Base-by-base conservation (phyloP, 1,140 invertebrate genomes). In the Dendrolimus punctatus region DNA sequence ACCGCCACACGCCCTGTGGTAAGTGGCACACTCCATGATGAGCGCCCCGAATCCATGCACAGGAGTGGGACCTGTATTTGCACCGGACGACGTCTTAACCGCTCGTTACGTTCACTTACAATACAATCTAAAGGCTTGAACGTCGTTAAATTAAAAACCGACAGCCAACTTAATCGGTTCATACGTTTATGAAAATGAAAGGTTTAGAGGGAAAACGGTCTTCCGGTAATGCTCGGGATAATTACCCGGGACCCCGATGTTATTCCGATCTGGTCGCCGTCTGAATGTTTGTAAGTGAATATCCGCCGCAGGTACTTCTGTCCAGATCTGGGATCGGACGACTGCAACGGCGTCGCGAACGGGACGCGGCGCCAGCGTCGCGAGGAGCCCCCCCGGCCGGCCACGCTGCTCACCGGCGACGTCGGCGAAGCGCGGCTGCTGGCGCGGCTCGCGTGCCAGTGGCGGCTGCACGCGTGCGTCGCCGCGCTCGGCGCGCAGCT, bases 371-470 rank as follows among this genome's bases (percentile, higher is more conserved):
- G 43, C 6, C 43, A 10, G n/a, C 7, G n/a, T 4, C 10, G 47
- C 47, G 5, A 37, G 8, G 39, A 5, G 60, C 62, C n/a, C 39
- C n/a, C 7, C 49, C 53, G n/a, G 73, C 71, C 47, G 71, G 44
- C 74, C 5, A 63, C 69, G 5, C n/a, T 77, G 8, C 51, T 80
- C 37, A 69, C 69, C 0, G 69, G 66, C 39, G 61, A 69, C 36
- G 54, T 42, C 8, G 57, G 55, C 5, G 75, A 80, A 47, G 67
- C 64, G 37, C 44, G 39, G 0, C n/a, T 72, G 39, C 48, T 76
- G 3, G 44, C 47, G 0, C 43, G 40, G 6, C 52, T 65, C 0
- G 62, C 68, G 6, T 48, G 36, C 4, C 37, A 38, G 6, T 41
- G 40, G 43, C 36, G 23, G 6, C 41, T 59, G 43, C 42, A 6